A percentile compares a stretch with the other conserved stretches of the same genome.
phyloP scores from a whole-genome alignment of 2,888 invertebrate genomes.

The Hyles lineata region DNA sequence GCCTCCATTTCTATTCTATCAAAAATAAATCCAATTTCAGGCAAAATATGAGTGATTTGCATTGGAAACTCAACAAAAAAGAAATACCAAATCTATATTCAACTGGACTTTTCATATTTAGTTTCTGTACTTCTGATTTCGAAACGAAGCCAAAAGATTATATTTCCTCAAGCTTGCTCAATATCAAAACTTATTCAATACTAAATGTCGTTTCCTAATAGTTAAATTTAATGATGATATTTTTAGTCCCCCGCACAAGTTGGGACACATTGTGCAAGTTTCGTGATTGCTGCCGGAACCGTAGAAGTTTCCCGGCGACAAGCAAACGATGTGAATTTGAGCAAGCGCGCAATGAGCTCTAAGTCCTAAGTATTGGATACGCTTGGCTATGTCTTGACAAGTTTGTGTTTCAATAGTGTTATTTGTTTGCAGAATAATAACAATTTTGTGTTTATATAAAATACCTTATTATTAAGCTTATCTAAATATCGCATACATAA shows the following conservation, averaged over 20 bases:
- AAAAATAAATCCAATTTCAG: too few relatives aligned
- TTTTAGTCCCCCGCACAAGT: not conserved
- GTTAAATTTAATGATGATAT: not conserved
- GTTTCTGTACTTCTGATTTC: too few relatives aligned
- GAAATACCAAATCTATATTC: too few relatives aligned
- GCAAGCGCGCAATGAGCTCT: not conserved
- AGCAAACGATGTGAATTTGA: slow-evolving; percentile 2
- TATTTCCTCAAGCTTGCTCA: too few relatives aligned
- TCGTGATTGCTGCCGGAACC: not conserved
- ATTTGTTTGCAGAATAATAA: not conserved
- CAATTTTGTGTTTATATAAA: not conserved
- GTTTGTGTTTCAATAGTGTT: not conserved
- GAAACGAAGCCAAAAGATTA: too few relatives aligned
- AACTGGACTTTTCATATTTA: too few relatives aligned
- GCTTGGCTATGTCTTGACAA: not conserved
- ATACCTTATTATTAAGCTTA: too few relatives aligned
- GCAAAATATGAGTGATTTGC: too few relatives aligned
- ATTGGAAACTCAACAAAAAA: too few relatives aligned
- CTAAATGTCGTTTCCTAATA: not conserved
- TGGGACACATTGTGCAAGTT: slow-evolving; percentile 12
- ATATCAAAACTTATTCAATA: too few relatives aligned
- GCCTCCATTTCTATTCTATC: too few relatives aligned
- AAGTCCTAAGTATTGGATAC: not conserved
- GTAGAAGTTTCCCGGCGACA: not conserved
- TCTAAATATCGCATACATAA: too few relatives aligned